Evolutionary conservation across 1,140 invertebrate species (phyloP), one percentile per base, ranked within the genome.

Genomic region (Polypedilum vanderplanki): DNA sequence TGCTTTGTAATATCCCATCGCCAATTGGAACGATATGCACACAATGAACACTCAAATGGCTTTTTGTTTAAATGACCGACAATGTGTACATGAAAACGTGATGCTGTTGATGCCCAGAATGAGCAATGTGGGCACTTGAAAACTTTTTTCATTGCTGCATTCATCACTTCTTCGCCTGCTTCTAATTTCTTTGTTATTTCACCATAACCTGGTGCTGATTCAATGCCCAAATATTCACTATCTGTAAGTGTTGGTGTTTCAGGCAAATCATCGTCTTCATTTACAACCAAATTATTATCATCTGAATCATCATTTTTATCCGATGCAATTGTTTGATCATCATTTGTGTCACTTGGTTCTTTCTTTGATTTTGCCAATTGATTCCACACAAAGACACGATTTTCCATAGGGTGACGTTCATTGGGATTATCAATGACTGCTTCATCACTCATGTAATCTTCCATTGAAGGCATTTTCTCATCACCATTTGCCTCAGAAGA

Each of bases 1-100:
- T 98, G 96, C 84, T 97, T 97, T 65, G 93, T 96, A 76, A 98
- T 95, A 84, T 96, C 94, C 94, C 94, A 97, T 77, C 93, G 87
- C 94, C 94, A 97, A 83, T 97, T 97, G 22, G 94, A 96, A 77
- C 94, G 90, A 80, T 96, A 95, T 22, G 91, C 89, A 85, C 96
- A 98, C 3, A 93, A 85, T 3, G 95, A 97, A 85, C 96, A 98
- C 84, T 96, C 93, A 81, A 97, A 98, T 4, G 95, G 95, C 81
- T 96, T 95, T 81, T 92, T 93, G 83, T 96, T 96, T 76, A 94
- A 85, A 84, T 96, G 94, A 18, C 93, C 93, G 20, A 96, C 93
- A 77, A 95, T 94, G 83, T 96, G 94, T 18, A 96, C 93, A 81
- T 96, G 94, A 83, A 96, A 96, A 77, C 94, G 87, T 40, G 93